Conservation (phyloP, 2,113 vertebrate species). For the Salminus brasiliensis region DNA sequence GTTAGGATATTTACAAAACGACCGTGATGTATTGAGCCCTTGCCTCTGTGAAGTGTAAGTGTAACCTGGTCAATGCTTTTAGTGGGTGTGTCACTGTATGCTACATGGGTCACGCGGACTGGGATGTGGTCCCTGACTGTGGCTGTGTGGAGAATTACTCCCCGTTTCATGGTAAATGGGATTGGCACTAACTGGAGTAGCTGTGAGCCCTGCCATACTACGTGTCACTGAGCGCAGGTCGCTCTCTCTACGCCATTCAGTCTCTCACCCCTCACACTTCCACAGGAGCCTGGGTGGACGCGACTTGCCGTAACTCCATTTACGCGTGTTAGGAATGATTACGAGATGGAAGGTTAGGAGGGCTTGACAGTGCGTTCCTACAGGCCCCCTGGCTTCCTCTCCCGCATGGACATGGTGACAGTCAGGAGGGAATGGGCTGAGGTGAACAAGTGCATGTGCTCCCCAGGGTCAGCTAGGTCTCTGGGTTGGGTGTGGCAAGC, state of each 20-base stretch:
- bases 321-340: conserved; percentile 54
- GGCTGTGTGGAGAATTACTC: neutral
- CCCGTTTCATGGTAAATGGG: conserved; percentile 10
- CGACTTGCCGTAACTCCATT: conserved; percentile 31
- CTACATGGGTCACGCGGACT: conserved; percentile 26
- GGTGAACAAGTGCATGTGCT: conserved; percentile 28
- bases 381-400: conserved; percentile 33
- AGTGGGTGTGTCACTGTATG: conserved; percentile 21
- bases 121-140: conserved; percentile 12
- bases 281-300: conserved; percentile 42
- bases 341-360: conserved; percentile 58
- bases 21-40: conserved; percentile 41
- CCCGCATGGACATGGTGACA: conserved; percentile 46
- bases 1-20: conserved; percentile 35
- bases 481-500: conserved; percentile 85
- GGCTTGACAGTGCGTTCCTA: conserved; percentile 24
- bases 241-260: neutral
- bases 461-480: conserved; percentile 63
- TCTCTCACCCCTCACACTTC: conserved; percentile 21
- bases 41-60: conserved; percentile 38
- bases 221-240: neutral
- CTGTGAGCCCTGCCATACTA: conserved; percentile 51
- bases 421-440: conserved; percentile 2
- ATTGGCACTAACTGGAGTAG: conserved; percentile 12
- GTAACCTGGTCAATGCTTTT: conserved; percentile 19